Percentiles rank a stretch among this genome's conserved stretches.
These are phyloP conservation scores for Cheilosia impressa DNA, from an alignment of 2,888 invertebrate genomes.

Conservation along the genomic window DNA sequence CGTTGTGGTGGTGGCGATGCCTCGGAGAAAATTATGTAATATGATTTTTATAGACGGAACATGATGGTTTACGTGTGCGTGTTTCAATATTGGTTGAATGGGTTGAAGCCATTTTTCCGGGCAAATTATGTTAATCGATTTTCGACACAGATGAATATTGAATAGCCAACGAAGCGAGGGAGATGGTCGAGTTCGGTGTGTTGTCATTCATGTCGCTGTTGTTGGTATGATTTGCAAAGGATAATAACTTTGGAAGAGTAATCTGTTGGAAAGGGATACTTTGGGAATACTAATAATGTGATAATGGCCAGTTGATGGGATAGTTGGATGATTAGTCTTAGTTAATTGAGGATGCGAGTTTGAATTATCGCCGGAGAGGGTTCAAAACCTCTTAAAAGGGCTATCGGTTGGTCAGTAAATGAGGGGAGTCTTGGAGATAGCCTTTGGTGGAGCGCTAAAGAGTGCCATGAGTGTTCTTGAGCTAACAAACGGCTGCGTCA, in stretches of 20 bases:
- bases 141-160: slow-evolving; percentile 13
- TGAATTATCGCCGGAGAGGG: too few relatives aligned
- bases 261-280: slow-evolving; percentile 1
- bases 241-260: background rate
- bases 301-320: background rate
- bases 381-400: too few relatives aligned
- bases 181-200: background rate
- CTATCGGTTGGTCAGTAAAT: too few relatives aligned
- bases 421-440: too few relatives aligned
- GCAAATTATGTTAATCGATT: slow-evolving; percentile 26
- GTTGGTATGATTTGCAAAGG: background rate
- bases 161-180: background rate
- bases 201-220: background rate
- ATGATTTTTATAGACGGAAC: slow-evolving; percentile 33
- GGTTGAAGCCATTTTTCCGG: slow-evolving; percentile 1
- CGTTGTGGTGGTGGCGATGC: background rate
- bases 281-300: background rate
- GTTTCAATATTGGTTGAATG: slow-evolving; percentile 22
- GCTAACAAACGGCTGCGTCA: too few relatives aligned
- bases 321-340: background rate
- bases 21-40: slow-evolving; percentile 13
- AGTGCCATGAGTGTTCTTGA: too few relatives aligned
- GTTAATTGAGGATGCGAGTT: too few relatives aligned
- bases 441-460: too few relatives aligned
- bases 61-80: slow-evolving; percentile 22